Evolutionary conservation across 1,140 invertebrate species (phyloP).

Genomic region (Helicoverpa zea): DNA sequence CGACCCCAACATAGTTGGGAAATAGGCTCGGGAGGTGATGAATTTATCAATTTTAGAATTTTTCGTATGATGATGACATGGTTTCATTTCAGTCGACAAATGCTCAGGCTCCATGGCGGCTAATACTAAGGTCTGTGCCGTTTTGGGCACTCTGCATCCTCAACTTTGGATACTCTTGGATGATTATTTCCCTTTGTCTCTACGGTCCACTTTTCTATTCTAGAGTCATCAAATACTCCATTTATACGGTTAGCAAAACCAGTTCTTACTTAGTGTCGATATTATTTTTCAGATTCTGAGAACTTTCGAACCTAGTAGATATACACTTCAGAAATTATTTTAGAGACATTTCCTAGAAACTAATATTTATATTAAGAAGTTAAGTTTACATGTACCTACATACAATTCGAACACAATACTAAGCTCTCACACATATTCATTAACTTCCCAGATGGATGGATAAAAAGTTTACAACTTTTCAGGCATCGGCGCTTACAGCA

Average conservation of each 20-base stretch:
- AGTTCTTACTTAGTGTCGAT: background rate
- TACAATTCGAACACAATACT: too few species aligned
- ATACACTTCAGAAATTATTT: too few species aligned
- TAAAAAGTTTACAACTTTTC: conserved; percentile 30
- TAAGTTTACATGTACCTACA: too few species aligned
- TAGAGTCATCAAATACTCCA: conserved; percentile 66
- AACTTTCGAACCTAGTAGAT: too few species aligned
- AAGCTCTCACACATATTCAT: too few species aligned
- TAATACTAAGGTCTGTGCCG: conserved; percentile 74
- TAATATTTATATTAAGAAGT: too few species aligned
- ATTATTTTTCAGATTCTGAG: too few species aligned
- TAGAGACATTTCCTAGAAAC: too few species aligned
- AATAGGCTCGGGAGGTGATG: background rate
- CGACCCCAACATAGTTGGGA: background rate
- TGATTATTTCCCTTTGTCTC: conserved; percentile 76
- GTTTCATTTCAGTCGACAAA: conserved; percentile 72
- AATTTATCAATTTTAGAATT: background rate
- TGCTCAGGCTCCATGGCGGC: conserved; percentile 73
- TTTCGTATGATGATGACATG: background rate
- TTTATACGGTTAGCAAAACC: conserved; percentile 70
- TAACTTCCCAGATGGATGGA: too few species aligned
- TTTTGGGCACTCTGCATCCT: conserved; percentile 79
- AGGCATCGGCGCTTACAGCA: conserved; percentile 77
- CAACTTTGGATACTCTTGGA: conserved; percentile 82
- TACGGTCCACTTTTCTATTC: conserved; percentile 79